Percentiles rank a stretch among this genome's conserved stretches.
Conservation (phyloP, 2,797 vertebrate genomes). For the Luscinia luscinia region DNA sequence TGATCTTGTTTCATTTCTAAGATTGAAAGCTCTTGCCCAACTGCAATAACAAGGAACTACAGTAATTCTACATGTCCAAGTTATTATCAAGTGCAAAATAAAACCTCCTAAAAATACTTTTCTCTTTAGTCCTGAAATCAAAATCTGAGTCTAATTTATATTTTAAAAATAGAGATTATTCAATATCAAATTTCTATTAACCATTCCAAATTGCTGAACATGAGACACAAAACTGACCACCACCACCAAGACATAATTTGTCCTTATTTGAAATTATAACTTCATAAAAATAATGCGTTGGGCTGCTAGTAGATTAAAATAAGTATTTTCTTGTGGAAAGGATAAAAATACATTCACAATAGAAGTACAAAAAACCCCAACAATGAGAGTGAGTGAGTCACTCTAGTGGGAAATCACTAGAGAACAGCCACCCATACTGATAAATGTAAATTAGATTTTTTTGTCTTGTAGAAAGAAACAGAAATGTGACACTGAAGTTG, state of each 20-base stretch:
- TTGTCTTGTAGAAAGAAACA: neutral
- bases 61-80: neutral
- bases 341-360: neutral
- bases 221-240: neutral
- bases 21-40: neutral
- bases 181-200: neutral
- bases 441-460: neutral
- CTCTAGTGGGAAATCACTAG: neutral
- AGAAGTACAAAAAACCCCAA: neutral
- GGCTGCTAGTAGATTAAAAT: neutral
- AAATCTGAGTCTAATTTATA: neutral
- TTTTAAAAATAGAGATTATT: neutral
- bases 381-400: neutral
- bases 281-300: neutral
- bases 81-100: neutral
- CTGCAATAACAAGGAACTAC: neutral
- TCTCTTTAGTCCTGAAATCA: neutral
- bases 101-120: neutral
- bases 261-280: neutral
- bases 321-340: neutral
- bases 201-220: neutral
- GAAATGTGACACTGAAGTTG: neutral
- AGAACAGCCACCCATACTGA: neutral
- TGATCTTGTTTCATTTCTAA: neutral
- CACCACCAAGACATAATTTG: neutral